These are phyloP conservation scores for Choristoneura rosaceana DNA, from an alignment of 2,888 invertebrate species.

Conservation along the genomic window DNA sequence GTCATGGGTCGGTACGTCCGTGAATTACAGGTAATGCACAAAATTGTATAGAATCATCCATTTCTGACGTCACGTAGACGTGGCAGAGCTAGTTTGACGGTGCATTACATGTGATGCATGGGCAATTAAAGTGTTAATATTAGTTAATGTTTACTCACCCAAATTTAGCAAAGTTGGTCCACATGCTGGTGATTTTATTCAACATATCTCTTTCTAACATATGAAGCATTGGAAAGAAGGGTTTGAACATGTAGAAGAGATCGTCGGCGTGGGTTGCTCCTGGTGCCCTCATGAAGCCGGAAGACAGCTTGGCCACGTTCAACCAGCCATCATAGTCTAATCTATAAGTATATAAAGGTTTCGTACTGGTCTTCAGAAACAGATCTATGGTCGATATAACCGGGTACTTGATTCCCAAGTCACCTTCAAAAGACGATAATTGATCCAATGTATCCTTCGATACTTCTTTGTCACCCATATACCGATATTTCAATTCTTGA, in stretches of 20 bases:
- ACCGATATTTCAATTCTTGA: constrained; percentile 66
- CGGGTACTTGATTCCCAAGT: constrained; percentile 68
- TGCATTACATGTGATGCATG: no score
- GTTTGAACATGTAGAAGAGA: constrained; percentile 75
- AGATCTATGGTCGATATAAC: constrained; percentile 63
- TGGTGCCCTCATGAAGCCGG: constrained; percentile 58
- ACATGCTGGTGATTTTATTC: constrained; percentile 66
- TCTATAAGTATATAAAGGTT: constrained; percentile 68
- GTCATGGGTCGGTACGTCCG: no score
- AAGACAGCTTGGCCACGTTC: constrained; percentile 67
- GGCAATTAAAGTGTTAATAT: neutral
- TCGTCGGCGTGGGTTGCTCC: constrained; percentile 80
- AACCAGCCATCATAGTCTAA: constrained; percentile 70
- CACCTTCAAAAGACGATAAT: constrained; percentile 71
- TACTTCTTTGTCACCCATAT: constrained; percentile 70
- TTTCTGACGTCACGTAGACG: no score
- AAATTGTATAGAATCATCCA: no score
- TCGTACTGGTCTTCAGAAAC: constrained; percentile 55
- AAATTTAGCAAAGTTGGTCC: constrained; percentile 78
- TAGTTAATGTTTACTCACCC: constrained; percentile 57
- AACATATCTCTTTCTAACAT: constrained; percentile 60
- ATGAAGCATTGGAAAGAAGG: constrained; percentile 50
- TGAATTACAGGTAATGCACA: no score
- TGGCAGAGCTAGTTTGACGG: no score
- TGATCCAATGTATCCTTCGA: constrained; percentile 65